A percentile compares a stretch with the other conserved stretches of the same genome.
phyloP scores from a whole-genome alignment of 2,797 vertebrate genomes.

The Peromyscus attwateri region DNA sequence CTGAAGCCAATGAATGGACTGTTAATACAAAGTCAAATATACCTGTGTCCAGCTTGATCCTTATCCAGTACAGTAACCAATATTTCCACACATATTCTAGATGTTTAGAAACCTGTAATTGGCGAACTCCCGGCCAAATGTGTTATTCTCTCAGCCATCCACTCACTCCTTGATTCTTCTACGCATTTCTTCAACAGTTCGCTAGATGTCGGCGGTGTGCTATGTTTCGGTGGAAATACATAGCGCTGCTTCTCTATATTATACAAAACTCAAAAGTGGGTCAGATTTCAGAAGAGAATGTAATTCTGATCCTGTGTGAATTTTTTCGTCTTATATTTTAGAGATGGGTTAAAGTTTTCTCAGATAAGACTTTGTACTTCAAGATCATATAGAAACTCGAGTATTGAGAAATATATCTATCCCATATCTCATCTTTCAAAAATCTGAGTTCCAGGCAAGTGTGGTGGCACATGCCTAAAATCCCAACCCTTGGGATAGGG shows the following conservation, averaged over 20 bases:
- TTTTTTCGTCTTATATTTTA: conserved; percentile 10
- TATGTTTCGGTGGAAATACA: conserved; percentile 4
- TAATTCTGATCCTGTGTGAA: not conserved
- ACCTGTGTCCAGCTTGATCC: not conserved
- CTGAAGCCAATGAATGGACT: not conserved
- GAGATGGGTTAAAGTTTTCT: not conserved
- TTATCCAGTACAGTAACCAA: not conserved
- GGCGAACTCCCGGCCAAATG: not conserved
- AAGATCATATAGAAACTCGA: not conserved
- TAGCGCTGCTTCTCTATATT: conserved; percentile 3
- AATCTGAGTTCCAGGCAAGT: not conserved
- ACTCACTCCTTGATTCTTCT: not conserved
- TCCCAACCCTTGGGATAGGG: not conserved
- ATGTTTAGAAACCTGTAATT: conserved; percentile 13
- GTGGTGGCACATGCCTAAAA: not conserved
- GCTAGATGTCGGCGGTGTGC: not conserved
- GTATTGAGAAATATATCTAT: not conserved
- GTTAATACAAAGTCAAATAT: conserved; percentile 3
- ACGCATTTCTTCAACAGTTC: conserved; percentile 14
- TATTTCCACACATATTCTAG: not conserved
- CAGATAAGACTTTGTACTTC: not conserved
- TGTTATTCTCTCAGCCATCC: not conserved
- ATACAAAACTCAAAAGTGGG: conserved; percentile 41
- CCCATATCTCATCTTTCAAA: not conserved
- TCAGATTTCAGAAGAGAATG: conserved; percentile 10